These are phyloP conservation scores for Salvelinus sp. DNA, from an alignment of 2,113 vertebrate species.

Conservation along the genomic window DNA sequence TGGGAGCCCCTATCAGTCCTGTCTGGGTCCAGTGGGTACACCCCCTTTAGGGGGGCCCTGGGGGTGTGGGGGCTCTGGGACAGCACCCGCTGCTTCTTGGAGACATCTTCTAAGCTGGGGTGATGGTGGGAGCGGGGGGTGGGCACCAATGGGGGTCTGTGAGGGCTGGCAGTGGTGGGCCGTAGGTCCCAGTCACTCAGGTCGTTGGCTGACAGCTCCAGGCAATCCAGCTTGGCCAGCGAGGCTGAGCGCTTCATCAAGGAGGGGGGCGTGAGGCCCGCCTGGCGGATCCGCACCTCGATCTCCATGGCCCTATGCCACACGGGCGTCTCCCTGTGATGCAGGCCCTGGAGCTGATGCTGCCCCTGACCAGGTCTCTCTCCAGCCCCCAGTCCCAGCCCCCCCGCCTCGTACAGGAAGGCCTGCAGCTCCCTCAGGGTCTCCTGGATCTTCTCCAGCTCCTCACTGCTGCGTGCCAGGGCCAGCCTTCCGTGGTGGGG, in stretches of 20 bases:
- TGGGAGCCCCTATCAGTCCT: neutral
- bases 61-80: slow-evolving; percentile 32
- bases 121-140: slow-evolving; percentile 37
- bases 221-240: slow-evolving; percentile 87
- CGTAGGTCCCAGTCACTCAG: slow-evolving; percentile 70
- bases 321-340: slow-evolving; percentile 45
- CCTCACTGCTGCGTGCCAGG: slow-evolving; percentile 60
- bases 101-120: slow-evolving; percentile 45
- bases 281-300: slow-evolving; percentile 82
- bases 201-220: slow-evolving; percentile 87
- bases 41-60: slow-evolving; percentile 68
- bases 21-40: slow-evolving; percentile 42
- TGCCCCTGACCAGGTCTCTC: slow-evolving; percentile 33
- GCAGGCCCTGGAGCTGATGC: slow-evolving; percentile 30
- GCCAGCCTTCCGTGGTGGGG: slow-evolving; percentile 44
- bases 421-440: slow-evolving; percentile 73
- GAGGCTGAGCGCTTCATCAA: slow-evolving; percentile 92
- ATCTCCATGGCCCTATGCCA: slow-evolving; percentile 78
- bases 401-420: slow-evolving; percentile 70
- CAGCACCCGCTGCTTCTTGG: slow-evolving; percentile 76
- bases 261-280: slow-evolving; percentile 83
- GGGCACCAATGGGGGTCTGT: neutral
- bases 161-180: slow-evolving; percentile 25
- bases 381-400: slow-evolving; percentile 40
- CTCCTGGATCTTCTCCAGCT: slow-evolving; percentile 65